Evolutionary conservation across 2,113 vertebrate species (phyloP).

Genomic region (Lasiurus cinereus): DNA sequence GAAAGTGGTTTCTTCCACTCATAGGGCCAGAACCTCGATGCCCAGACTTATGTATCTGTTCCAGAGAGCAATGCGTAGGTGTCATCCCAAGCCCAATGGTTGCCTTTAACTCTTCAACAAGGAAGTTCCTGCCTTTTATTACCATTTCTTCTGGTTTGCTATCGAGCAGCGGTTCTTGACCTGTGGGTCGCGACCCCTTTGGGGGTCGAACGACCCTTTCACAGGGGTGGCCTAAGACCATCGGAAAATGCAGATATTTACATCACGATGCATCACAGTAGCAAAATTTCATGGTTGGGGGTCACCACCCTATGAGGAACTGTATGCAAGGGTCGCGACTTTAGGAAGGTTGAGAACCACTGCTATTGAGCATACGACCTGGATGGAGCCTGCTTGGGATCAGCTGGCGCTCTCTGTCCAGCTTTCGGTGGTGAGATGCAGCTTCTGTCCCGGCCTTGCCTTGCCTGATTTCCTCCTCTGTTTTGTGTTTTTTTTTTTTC

Average conservation of each 20-base stretch:
- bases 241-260: too few species aligned
- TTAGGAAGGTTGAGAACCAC: too few species aligned
- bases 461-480: slow-evolving; percentile 65
- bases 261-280: too few species aligned
- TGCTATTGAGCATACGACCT: not conserved
- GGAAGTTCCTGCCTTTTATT: not conserved
- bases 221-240: too few species aligned
- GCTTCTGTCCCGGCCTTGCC: slow-evolving; percentile 34
- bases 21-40: not conserved
- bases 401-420: not conserved
- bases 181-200: too few species aligned
- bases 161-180: too few species aligned
- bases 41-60: not conserved
- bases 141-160: not conserved
- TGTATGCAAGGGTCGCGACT: too few species aligned
- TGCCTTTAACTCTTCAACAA: not conserved
- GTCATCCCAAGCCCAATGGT: not conserved
- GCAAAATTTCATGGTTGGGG: too few species aligned
- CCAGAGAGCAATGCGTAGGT: not conserved
- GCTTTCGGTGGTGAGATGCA: slow-evolving; percentile 34
- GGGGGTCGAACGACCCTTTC: too few species aligned
- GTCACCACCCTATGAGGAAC: too few species aligned
- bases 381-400: not conserved
- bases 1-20: not conserved
- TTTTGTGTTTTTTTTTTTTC: slow-evolving; percentile 46